phyloP scores from a whole-genome alignment of 2,113 vertebrate genomes.

The Toxostoma redivivum region DNA sequence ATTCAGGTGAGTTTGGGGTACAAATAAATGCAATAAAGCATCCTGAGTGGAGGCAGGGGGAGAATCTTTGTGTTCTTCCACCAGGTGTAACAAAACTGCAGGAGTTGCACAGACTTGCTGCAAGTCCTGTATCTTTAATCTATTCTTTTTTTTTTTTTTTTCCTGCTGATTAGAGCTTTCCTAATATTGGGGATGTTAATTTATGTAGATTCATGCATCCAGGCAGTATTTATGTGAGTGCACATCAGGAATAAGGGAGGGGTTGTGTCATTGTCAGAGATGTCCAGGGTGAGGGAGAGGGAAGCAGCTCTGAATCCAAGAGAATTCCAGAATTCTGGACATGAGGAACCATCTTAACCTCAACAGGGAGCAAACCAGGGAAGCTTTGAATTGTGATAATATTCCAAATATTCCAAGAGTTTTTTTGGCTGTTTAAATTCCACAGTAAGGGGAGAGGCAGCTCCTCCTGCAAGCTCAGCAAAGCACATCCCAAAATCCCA shows the following conservation, averaged over 20 bases:
- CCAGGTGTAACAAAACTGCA: neutral
- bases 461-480: neutral
- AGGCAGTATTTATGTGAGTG: neutral
- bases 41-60: neutral
- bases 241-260: neutral
- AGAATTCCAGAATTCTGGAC: accelerated
- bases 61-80: neutral
- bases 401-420: neutral
- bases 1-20: constrained; percentile 35
- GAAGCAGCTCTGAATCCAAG: neutral
- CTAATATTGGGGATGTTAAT: neutral
- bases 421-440: neutral
- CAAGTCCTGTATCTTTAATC: neutral
- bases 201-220: neutral
- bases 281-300: neutral
- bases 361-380: neutral
- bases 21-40: constrained; percentile 57
- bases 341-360: neutral
- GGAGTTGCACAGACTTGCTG: neutral
- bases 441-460: too few relatives aligned
- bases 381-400: neutral
- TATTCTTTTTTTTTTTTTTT: neutral
- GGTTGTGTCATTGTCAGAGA: accelerated
- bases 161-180: neutral
- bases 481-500: neutral